phyloP scores from a whole-genome alignment of 1,140 invertebrate species.

The Holcopasites calliopsidis region DNA sequence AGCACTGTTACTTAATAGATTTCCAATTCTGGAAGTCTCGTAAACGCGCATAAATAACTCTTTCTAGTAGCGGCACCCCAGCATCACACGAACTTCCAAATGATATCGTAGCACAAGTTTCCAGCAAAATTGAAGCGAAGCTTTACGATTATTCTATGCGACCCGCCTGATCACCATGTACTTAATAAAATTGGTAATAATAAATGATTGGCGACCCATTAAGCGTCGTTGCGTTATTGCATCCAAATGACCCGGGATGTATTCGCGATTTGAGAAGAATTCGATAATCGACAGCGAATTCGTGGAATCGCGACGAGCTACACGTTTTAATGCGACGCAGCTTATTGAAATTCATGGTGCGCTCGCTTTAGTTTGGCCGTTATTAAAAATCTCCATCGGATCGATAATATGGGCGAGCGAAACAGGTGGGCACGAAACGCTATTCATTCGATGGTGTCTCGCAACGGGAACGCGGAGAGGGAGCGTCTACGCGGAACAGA shows the following conservation, averaged over 20 bases:
- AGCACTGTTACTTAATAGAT: no score
- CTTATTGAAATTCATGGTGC: neutral
- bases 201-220: no score
- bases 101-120: no score
- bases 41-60: no score
- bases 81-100: no score
- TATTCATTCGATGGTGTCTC: neutral
- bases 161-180: neutral
- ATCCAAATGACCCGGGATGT: neutral
- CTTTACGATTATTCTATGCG: neutral
- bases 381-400: slow-evolving; percentile 16
- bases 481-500: neutral
- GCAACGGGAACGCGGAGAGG: neutral
- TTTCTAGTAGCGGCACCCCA: no score
- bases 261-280: neutral
- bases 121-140: neutral
- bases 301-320: neutral
- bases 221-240: no score
- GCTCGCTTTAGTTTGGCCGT: neutral
- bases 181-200: neutral
- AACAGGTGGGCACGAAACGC: no score
- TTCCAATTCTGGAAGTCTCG: no score
- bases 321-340: neutral
- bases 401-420: neutral
- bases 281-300: no score